Base-by-base conservation (phyloP, 2,113 vertebrate species). In the Ceyx margarethae region DNA sequence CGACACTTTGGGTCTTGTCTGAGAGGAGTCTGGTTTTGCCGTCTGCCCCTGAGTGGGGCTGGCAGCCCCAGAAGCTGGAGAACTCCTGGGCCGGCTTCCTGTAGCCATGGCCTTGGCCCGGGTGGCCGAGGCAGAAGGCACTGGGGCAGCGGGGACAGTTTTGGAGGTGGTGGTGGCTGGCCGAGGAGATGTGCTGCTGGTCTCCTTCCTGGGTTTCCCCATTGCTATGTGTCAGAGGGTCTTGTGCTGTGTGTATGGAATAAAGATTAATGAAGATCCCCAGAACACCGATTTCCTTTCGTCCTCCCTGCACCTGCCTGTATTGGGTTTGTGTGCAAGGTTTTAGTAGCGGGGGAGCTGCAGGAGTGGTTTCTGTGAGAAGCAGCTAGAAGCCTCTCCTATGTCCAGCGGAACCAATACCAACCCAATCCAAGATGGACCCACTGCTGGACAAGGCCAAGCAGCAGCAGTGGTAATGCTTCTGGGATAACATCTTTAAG, bases 201-300 rank as follows among this genome's bases (percentile, higher is more conserved):
- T 14, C 5, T 89, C 90, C 67, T 94, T 95, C 87, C 93, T 92
- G 51, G 96, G 96, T 54, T 94, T 93, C 35, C 94, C 96, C 96
- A 97, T 97, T 1, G 31, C 61, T 60, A 4, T 6, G 9, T 3
- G 13, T 88, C 57, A 78, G 42, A 23, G 15, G 42, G 10, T 67
- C 56, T 35, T 2, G 15, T 11, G 29, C 93, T 94, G 84, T 3
- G 29, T 61, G 40, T 14, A 37, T 1, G 3, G 12, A 50, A 85
- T 6, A 43, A n/a, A 81, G 33, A 13, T 42, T 13, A 69, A 23
- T 2, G 6, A 6, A 5, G 1, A 7, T 4, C 16, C 51, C 28
- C 73, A 57, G 31, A 64, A 31, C 21, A 10, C 6, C 14, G 8
- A 5, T 2, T 51, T 58, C 57, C 75, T 43, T 31, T 13, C 18